Percentiles rank a stretch among this genome's conserved stretches.
These are phyloP conservation scores for Limnephilus lunatus DNA, from an alignment of 2,888 invertebrate genomes.

Conservation along the genomic window DNA sequence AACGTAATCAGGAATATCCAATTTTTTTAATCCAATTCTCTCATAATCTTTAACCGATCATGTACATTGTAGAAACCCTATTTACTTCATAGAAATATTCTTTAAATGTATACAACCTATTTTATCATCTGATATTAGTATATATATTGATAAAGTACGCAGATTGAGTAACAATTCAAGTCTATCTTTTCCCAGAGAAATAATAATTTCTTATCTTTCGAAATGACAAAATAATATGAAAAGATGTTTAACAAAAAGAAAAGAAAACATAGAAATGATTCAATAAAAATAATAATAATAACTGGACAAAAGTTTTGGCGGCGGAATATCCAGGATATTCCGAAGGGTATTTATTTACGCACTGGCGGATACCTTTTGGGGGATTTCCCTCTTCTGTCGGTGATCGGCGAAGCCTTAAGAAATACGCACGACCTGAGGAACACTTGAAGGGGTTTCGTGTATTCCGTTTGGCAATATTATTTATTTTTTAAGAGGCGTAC, in stretches of 20 bases:
- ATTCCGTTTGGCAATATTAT: background rate
- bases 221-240: background rate
- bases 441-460: slow-evolving; percentile 40
- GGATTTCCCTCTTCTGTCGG: slow-evolving; percentile 25
- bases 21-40: background rate
- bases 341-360: slow-evolving; percentile 30
- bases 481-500: background rate
- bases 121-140: background rate
- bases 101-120: background rate
- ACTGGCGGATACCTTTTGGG: slow-evolving; percentile 2
- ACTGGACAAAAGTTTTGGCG: slow-evolving; percentile 30
- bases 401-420: slow-evolving; percentile 35
- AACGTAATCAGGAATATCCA: background rate
- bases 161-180: background rate
- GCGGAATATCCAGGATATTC: background rate
- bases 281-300: slow-evolving; percentile 14
- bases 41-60: background rate
- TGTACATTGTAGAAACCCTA: background rate
- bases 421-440: slow-evolving; percentile 17
- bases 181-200: background rate
- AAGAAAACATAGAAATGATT: slow-evolving; percentile 25
- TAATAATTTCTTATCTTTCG: background rate
- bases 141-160: background rate
- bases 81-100: background rate
- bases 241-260: slow-evolving; percentile 21